Conservation (phyloP, 2,888 invertebrate genomes). For the Colletes collaris region DNA sequence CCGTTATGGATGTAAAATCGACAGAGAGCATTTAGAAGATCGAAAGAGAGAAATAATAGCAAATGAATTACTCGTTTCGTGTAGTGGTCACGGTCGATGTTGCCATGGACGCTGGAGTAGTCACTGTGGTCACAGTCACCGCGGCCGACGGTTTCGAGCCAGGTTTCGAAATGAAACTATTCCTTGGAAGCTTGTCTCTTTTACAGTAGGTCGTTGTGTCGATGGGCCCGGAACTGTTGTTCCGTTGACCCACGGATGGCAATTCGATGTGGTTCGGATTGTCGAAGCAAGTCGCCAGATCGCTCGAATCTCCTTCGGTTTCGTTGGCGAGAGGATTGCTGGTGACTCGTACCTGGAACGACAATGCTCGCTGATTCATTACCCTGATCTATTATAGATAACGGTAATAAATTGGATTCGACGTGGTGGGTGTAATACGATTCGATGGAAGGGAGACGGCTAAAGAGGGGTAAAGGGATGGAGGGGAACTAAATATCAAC, state of each 20-base stretch:
- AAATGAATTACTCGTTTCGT: constrained; percentile 78
- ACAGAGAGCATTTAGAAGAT: neutral
- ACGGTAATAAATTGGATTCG: neutral
- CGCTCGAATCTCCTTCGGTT: constrained; percentile 81
- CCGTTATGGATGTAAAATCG: no score
- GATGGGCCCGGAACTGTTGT: constrained; percentile 81
- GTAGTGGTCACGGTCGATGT: constrained; percentile 47
- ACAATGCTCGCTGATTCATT: neutral
- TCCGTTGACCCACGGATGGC: constrained; percentile 83
- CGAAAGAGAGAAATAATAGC: constrained; percentile 30
- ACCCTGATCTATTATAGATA: neutral
- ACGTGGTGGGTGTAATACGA: neutral
- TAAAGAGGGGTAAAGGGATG: no score
- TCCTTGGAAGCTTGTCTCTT: constrained; percentile 83
- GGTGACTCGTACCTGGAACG: constrained; percentile 88
- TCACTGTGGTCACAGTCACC: constrained; percentile 57
- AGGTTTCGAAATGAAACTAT: constrained; percentile 70
- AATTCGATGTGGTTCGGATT: constrained; percentile 89
- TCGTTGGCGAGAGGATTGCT: constrained; percentile 88
- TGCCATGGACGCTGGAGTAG: constrained; percentile 62
- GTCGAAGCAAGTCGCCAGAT: constrained; percentile 89
- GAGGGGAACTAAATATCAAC: no score
- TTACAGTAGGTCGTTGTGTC: constrained; percentile 90
- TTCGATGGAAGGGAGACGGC: neutral
- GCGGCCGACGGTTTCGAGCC: constrained; percentile 58